Percentiles rank a stretch among this genome's conserved stretches.
Conservation (phyloP, 1,140 invertebrate genomes). For the Zophobas atratus region DNA sequence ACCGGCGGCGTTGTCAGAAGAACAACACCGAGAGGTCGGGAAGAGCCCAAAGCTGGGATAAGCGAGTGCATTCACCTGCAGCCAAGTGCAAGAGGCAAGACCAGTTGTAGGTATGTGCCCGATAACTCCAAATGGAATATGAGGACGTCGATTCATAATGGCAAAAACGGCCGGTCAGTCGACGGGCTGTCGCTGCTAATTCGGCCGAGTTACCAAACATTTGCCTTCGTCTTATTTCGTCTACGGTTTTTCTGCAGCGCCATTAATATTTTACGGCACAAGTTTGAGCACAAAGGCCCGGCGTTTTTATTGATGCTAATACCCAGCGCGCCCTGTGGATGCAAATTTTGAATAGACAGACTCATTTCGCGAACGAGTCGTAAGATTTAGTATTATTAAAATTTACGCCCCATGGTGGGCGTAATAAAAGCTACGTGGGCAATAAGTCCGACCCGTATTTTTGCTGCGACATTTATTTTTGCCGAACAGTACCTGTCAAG, state of each 20-base stretch:
- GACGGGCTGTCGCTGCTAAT: slow-evolving; percentile 7
- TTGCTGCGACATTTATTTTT: slow-evolving; percentile 46
- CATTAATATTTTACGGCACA: slow-evolving; percentile 19
- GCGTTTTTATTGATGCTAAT: slow-evolving; percentile 45
- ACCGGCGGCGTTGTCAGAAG: slow-evolving; percentile 43
- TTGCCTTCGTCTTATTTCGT: neutral
- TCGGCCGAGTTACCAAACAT: neutral
- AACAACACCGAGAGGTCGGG: slow-evolving; percentile 20
- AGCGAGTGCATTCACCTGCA: slow-evolving; percentile 50
- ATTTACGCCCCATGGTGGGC: slow-evolving; percentile 47
- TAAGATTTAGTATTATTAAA: slow-evolving; percentile 52
- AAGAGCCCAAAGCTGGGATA: slow-evolving; percentile 40
- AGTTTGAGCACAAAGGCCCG: slow-evolving; percentile 22
- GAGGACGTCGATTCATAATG: slow-evolving; percentile 36
- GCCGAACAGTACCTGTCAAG: slow-evolving; percentile 22
- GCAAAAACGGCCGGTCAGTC: slow-evolving; percentile 9
- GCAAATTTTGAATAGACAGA: slow-evolving; percentile 52
- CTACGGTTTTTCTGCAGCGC: neutral
- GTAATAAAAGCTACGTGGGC: slow-evolving; percentile 16
- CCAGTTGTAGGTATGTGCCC: slow-evolving; percentile 49
- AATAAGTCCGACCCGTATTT: slow-evolving; percentile 43
- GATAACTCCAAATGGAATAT: slow-evolving; percentile 37
- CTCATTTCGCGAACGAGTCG: slow-evolving; percentile 40
- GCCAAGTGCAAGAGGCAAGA: slow-evolving; percentile 45
- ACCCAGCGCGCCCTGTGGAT: slow-evolving; percentile 36